Base-by-base conservation (phyloP, 2,113 vertebrate genomes). In the Marmota monax region DNA sequence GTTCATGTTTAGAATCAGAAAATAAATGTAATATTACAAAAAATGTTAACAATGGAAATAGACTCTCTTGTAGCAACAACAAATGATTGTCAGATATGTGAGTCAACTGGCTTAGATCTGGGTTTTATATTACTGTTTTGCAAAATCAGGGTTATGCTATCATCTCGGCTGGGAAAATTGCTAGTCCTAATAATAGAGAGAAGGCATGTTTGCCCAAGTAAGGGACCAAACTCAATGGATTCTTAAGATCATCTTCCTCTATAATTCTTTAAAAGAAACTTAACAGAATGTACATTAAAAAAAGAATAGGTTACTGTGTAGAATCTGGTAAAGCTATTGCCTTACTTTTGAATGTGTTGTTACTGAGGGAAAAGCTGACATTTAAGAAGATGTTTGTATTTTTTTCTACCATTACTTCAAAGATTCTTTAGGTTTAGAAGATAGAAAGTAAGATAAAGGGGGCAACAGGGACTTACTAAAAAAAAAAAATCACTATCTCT, bases 371-470 rank as follows among this genome's bases (percentile, higher is more conserved):
- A 94, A 90, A 77, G 18, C 39, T 63, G 61, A n/a, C 11, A 92
- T 73, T 92, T 84, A 88, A 90, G 37, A 79, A 93, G 48, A 83
- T 84, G 73, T 53, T 87, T 84, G n/a, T 53, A 84, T 79, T 92
- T 95, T 77, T 67, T 58, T 58, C 92, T 39, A 89, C 20, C 5
- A 76, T 58, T 77, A 83, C 45, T 72, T 86, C 63, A 91, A 97
- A 94, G 79, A 78, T 82, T 70, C 32, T n/a, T 92, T 39, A 88
- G 27, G 34, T 78, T 92, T 79, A 37, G 42, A 92, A 95, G 45
- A 80, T 48, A 77, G 79, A 29, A 20, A 39, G 7, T 86, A 65
- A 96, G 53, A 92, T 32, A 73, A 63, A 58, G 34, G 20, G 2
- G 48, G 16, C 16, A 87, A 37, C 4, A 85, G 23, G n/a, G 48